A percentile compares a stretch with the other conserved stretches of the same genome.
Conservation (phyloP, 1,140 invertebrate genomes). For the Drosophila guanche region DNA sequence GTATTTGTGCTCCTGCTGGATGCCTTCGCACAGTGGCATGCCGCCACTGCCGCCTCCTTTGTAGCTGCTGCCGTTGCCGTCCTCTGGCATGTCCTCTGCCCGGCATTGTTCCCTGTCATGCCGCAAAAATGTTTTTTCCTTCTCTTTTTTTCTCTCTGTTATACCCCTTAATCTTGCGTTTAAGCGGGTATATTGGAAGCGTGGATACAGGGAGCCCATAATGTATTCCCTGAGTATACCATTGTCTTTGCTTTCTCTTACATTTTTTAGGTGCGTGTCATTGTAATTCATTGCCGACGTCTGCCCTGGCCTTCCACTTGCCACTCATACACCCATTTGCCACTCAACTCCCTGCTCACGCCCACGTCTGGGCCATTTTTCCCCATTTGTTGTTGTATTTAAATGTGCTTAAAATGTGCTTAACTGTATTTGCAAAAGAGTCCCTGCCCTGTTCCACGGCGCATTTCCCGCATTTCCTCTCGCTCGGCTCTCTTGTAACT, state of each 20-base stretch:
- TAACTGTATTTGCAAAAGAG: constrained; percentile 21
- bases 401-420: constrained; percentile 67
- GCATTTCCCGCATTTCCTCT: constrained; percentile 24
- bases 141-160: not conserved
- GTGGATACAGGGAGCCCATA: no score
- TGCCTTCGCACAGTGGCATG: constrained; percentile 30
- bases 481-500: not conserved
- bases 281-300: constrained; percentile 55
- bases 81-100: constrained; percentile 48
- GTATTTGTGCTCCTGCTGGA: constrained; percentile 46
- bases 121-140: constrained; percentile 3
- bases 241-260: not conserved
- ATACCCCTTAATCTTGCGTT: no score
- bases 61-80: constrained; percentile 37
- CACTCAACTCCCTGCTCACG: no score
- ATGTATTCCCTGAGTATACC: no score
- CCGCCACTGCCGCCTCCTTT: constrained; percentile 48
- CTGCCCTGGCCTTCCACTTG: constrained; percentile 3
- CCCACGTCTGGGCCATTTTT: no score
- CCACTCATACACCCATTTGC: no score
- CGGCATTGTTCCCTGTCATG: constrained; percentile 20
- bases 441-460: constrained; percentile 29
- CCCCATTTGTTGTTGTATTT: constrained; percentile 55
- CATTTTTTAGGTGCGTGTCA: constrained; percentile 46
- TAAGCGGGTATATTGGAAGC: no score